A percentile compares a stretch with the other conserved stretches of the same genome.
Evolutionary conservation across 2,888 invertebrate species (phyloP).

Genomic region (Oscheius sp.): DNA sequence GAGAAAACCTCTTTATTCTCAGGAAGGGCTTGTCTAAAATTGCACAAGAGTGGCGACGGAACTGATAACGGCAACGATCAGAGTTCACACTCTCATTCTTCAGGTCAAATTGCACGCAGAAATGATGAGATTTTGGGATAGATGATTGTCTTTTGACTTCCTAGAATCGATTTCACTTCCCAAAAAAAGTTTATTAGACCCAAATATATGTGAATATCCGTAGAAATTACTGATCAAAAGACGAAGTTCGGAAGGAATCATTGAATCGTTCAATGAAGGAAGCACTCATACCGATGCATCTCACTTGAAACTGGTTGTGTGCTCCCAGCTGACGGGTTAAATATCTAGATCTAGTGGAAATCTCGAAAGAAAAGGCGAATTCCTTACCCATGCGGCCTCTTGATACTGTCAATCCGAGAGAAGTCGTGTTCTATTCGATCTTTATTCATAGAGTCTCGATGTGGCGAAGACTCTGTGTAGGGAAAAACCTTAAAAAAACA

Average conservation of each 20-base stretch:
- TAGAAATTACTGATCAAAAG: conserved; percentile 20
- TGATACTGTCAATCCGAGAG: conserved; percentile 49
- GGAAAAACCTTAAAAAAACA: conserved; percentile 44
- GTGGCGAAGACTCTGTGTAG: conserved; percentile 47
- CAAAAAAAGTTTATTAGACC: too few species aligned
- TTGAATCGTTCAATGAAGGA: conserved; percentile 57
- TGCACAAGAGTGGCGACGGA: background rate
- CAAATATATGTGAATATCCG: background rate
- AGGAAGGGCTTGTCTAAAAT: background rate
- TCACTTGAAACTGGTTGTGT: conserved; percentile 53
- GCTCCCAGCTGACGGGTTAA: conserved; percentile 13
- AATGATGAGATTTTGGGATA: too few species aligned
- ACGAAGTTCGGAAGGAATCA: conserved; percentile 44
- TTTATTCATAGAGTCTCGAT: conserved; percentile 50
- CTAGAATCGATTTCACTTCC: too few species aligned
- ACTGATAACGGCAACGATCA: conserved; percentile 1
- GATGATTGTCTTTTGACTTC: too few species aligned
- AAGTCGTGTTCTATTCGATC: conserved; percentile 49
- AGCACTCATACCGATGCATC: conserved; percentile 58
- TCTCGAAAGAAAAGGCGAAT: background rate
- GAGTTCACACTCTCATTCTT: too few species aligned
- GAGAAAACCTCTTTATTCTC: background rate
- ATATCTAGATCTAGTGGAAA: background rate
- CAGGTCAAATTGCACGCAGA: too few species aligned
- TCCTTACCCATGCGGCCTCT: conserved; percentile 49